phyloP scores from a whole-genome alignment of 2,113 vertebrate genomes.

The Labeo rohita region DNA sequence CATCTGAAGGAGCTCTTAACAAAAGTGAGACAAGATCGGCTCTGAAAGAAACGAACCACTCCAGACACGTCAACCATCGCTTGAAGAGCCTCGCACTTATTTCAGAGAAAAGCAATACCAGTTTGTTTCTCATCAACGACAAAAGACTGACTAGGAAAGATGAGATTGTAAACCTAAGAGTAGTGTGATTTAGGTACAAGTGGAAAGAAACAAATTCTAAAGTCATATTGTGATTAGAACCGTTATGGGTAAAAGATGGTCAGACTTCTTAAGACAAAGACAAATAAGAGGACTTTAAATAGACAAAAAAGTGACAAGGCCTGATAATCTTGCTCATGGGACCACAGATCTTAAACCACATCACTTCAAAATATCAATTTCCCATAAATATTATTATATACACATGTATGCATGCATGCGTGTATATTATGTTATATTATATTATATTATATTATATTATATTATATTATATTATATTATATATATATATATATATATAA shows the following conservation, averaged over 20 bases:
- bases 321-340: neutral
- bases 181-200: no score
- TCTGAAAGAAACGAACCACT: neutral
- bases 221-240: neutral
- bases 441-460: no score
- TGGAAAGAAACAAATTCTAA: neutral
- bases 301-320: neutral
- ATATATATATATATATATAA: no score
- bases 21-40: neutral
- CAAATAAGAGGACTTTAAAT: neutral
- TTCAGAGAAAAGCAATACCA: neutral
- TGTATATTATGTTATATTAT: no score
- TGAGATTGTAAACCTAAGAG: neutral
- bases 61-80: neutral
- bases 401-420: no score
- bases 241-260: no score
- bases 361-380: neutral
- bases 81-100: neutral
- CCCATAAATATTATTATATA: no score
- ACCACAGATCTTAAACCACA: neutral
- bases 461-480: no score
- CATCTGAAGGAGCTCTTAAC: conserved; percentile 26
- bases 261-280: neutral
- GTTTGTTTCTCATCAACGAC: neutral
- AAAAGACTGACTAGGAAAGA: neutral